Evolutionary conservation across 1,140 invertebrate species (phyloP), one percentile per base, ranked within the genome.

Genomic region (Oryctes rhinoceros): DNA sequence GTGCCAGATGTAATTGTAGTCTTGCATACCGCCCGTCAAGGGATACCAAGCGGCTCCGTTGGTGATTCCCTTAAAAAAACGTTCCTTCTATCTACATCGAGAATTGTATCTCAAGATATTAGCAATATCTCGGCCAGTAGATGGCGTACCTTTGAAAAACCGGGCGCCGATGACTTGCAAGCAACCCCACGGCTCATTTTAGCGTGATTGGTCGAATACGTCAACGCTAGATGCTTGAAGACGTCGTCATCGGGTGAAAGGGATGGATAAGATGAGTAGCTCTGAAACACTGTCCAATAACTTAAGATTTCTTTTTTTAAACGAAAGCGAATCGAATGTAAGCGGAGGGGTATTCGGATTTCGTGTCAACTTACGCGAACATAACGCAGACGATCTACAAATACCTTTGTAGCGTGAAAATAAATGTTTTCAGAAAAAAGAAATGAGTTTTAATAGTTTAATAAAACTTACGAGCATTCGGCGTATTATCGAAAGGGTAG

Each of bases 1-100:
- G 85, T 97, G 97, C 93, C 96, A 96, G 13, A 99, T 91, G 87
- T 99, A 99, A 88, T 99, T 99, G 89, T 96, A 99, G 87, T 99
- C 98, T 90, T 99, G 98, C 96, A 97, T 97, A 7, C 90, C 91
- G 88, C 96, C 96, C 80, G 95, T 96, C 0, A 98, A 88, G 0
- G 95, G 95, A 88, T 97, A 97, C 96, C 96, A 97, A 71, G 94
- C 94, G 1, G 96, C 96, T 5, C 96, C 96, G 85, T 98, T 98
- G 13, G 96, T 97, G 81, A 97, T 97, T 10, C 96, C 96, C 84
- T 96, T 89, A 49, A 83, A 83, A 78, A 49, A 30, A 80, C 20
- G 18, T 59, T 44, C 39, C 39, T 44, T 44, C 39, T 44, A 7
- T 44, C 39, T 44, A 44, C 39, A 44, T 44, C 39, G 35, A 37